A percentile compares a stretch with the other conserved stretches of the same genome.
Evolutionary conservation across 2,797 vertebrate species (phyloP).

Genomic region (Malacoraja senta): DNA sequence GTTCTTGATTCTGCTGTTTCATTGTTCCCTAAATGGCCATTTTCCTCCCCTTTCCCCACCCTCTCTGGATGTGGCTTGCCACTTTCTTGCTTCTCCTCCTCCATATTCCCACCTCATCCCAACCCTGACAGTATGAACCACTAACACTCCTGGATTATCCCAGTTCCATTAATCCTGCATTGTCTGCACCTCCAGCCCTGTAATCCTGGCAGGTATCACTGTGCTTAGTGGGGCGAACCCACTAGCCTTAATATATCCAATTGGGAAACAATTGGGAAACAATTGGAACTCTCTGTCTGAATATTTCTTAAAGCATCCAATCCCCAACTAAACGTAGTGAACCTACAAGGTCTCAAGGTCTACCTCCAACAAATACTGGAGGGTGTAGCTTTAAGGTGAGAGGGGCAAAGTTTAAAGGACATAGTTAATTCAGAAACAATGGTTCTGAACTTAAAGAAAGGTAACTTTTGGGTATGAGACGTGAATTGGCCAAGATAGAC

Average conservation of each 20-base stretch:
- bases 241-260: not conserved
- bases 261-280: not conserved
- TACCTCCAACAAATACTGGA: not conserved
- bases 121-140: not conserved
- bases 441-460: no score
- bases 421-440: no score
- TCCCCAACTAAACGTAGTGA: not conserved
- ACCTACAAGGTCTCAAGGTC: not conserved
- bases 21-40: not conserved
- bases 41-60: not conserved
- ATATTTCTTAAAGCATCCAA: not conserved
- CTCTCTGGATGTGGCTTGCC: not conserved
- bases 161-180: not conserved
- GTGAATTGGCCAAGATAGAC: no score
- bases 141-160: not conserved
- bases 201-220: not conserved
- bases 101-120: not conserved
- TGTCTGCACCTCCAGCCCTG: not conserved
- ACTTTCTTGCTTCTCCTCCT: not conserved
- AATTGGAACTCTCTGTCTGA: not conserved
- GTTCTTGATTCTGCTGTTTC: no score
- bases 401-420: no score
- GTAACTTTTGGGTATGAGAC: no score
- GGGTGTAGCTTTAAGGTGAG: no score
- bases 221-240: not conserved